Conservation (phyloP, 2,797 vertebrate genomes). For the Galago senegalensis region DNA sequence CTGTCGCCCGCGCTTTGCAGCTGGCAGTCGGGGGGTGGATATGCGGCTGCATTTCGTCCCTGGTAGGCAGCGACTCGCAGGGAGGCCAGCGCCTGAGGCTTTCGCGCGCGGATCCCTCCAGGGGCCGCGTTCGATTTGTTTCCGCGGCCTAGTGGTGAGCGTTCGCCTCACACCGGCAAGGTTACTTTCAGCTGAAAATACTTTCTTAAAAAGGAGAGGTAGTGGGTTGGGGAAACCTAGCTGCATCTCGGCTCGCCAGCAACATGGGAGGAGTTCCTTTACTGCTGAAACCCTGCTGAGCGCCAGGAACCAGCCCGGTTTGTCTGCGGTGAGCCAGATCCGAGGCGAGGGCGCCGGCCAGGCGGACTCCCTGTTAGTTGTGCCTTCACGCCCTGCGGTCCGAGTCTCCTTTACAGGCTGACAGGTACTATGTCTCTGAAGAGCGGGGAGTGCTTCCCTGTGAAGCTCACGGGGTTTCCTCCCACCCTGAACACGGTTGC, state of each 20-base stretch:
- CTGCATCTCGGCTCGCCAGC: background rate
- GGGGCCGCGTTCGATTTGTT: too few relatives aligned
- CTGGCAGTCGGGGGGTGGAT: background rate
- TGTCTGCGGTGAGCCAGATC: background rate
- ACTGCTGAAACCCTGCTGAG: background rate
- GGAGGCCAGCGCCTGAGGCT: too few relatives aligned
- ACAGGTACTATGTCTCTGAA: background rate
- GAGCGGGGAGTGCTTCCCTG: background rate
- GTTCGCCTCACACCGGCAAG: too few relatives aligned
- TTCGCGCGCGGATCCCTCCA: too few relatives aligned
- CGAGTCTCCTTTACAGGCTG: background rate
- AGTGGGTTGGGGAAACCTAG: background rate
- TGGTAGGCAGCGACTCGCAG: too few relatives aligned
- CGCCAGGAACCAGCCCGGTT: background rate
- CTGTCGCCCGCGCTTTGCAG: background rate
- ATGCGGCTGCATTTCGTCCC: too few relatives aligned
- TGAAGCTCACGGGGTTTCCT: background rate
- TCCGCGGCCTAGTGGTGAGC: too few relatives aligned
- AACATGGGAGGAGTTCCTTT: background rate
- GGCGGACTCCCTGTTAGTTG: background rate
- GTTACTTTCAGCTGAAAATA: too few relatives aligned
- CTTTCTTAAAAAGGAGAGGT: background rate
- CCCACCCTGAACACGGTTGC: background rate
- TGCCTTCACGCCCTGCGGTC: background rate
- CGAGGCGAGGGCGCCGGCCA: background rate